phyloP scores from a whole-genome alignment of 2,113 vertebrate species.

The rabbit (Oryctolagus cuniculus) region DNA sequence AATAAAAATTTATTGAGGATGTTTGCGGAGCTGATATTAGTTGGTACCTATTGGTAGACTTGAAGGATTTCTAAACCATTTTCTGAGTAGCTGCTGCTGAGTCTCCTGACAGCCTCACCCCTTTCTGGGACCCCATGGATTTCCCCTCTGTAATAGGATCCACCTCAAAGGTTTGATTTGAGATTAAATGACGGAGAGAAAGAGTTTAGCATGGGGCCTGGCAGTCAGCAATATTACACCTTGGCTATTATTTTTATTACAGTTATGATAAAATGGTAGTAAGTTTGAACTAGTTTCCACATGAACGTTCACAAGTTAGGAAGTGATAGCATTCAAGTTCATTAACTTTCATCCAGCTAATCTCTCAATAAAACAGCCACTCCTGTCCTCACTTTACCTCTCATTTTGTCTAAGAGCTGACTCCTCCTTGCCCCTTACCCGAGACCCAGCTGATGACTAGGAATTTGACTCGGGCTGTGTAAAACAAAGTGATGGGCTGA shows the following conservation, averaged over 20 bases:
- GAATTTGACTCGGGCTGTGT: neutral
- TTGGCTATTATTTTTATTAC: slow-evolving; percentile 66
- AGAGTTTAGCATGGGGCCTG: slow-evolving; percentile 50
- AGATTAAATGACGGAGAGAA: slow-evolving; percentile 59
- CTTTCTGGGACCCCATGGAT: neutral
- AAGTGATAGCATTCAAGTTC: slow-evolving; percentile 74
- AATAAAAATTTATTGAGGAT: slow-evolving; percentile 45
- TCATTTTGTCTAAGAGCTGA: slow-evolving; percentile 2
- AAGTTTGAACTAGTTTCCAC: slow-evolving; percentile 70
- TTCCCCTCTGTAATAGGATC: neutral
- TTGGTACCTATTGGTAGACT: neutral
- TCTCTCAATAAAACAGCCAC: slow-evolving; percentile 55
- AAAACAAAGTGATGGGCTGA: slow-evolving; percentile 39
- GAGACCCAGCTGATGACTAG: slow-evolving; percentile 48
- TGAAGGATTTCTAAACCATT: slow-evolving; percentile 10
- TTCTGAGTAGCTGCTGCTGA: slow-evolving; percentile 29
- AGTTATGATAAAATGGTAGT: slow-evolving; percentile 74
- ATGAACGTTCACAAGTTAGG: slow-evolving; percentile 69
- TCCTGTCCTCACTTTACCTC: slow-evolving; percentile 49
- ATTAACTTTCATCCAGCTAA: slow-evolving; percentile 73
- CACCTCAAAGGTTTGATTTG: slow-evolving; percentile 52
- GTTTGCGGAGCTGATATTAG: neutral
- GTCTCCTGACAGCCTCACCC: neutral
- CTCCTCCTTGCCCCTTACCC: neutral
- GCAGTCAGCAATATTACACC: slow-evolving; percentile 43